Conservation (phyloP, 2,797 vertebrate genomes). For the Enteromius thamalakanensis region DNA sequence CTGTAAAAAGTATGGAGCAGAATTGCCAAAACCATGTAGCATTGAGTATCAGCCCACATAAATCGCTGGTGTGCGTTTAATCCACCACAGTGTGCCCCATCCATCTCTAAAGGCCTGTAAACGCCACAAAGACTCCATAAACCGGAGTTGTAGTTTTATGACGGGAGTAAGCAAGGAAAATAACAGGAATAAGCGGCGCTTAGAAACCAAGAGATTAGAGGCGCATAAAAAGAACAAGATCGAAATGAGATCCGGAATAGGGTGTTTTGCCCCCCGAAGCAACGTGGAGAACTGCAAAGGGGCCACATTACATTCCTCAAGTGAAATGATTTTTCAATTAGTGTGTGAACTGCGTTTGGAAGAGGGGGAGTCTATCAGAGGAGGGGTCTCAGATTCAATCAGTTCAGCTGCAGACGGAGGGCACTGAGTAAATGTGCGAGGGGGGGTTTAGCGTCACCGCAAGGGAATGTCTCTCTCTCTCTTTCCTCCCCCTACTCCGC, state of each 20-base stretch:
- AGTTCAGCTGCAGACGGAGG: conserved; percentile 49
- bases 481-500: conserved; percentile 27
- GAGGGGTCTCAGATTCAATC: conserved; percentile 50
- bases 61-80: not conserved
- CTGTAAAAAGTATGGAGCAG: not conserved
- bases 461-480: conserved; percentile 59
- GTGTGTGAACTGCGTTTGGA: conserved; percentile 47
- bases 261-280: conserved; percentile 25
- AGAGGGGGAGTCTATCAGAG: conserved; percentile 41
- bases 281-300: not conserved
- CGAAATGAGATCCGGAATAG: not conserved
- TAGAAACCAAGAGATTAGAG: conserved; percentile 10
- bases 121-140: not conserved
- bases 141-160: not conserved
- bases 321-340: conserved; percentile 63
- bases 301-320: conserved; percentile 43
- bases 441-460: conserved; percentile 53
- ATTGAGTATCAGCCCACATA: not conserved
- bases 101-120: not conserved
- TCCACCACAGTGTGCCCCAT: not conserved
- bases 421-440: conserved; percentile 22
- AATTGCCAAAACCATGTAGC: not conserved
- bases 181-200: not conserved
- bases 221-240: not conserved
- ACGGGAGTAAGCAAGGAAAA: not conserved